phyloP scores from a whole-genome alignment of 2,888 invertebrate species.

The Julus scanicus region DNA sequence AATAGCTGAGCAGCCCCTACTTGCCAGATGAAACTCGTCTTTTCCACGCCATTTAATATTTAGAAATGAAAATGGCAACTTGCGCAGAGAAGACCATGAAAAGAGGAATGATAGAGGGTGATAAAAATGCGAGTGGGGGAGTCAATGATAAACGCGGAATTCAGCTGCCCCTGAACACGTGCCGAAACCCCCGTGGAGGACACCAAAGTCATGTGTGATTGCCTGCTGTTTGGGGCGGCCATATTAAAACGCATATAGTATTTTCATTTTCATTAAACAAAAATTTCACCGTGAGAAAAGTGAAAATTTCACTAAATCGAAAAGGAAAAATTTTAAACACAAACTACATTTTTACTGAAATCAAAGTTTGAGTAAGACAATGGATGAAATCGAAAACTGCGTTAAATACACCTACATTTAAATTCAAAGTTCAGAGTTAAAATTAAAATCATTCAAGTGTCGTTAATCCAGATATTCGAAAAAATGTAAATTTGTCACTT shows the following conservation, averaged over 20 bases:
- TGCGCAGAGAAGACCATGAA: not conserved
- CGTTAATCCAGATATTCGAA: too few species aligned
- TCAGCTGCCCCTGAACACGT: not conserved
- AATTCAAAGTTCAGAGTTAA: too few species aligned
- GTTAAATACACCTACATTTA: too few species aligned
- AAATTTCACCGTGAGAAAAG: too few species aligned
- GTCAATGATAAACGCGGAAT: not conserved
- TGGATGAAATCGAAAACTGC: too few species aligned
- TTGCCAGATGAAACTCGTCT: constrained; percentile 20
- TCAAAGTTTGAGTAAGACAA: too few species aligned
- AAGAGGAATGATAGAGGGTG: not conserved
- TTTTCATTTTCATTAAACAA: not conserved
- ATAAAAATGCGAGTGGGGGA: not conserved
- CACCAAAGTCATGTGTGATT: constrained; percentile 1
- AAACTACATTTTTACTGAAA: too few species aligned
- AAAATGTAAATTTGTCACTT: too few species aligned
- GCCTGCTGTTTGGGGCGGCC: not conserved
- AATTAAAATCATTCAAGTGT: too few species aligned
- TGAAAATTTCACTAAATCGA: too few species aligned
- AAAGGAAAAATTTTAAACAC: too few species aligned
- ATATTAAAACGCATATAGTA: not conserved
- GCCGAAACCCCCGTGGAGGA: not conserved
- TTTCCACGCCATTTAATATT: constrained; percentile 42
- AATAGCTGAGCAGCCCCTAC: constrained; percentile 27
- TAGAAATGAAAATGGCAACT: constrained; percentile 17